Percentiles rank a stretch among this genome's conserved stretches.
Evolutionary conservation across 2,888 invertebrate genomes (phyloP).

Genomic region (Ochropleura leucogaster): DNA sequence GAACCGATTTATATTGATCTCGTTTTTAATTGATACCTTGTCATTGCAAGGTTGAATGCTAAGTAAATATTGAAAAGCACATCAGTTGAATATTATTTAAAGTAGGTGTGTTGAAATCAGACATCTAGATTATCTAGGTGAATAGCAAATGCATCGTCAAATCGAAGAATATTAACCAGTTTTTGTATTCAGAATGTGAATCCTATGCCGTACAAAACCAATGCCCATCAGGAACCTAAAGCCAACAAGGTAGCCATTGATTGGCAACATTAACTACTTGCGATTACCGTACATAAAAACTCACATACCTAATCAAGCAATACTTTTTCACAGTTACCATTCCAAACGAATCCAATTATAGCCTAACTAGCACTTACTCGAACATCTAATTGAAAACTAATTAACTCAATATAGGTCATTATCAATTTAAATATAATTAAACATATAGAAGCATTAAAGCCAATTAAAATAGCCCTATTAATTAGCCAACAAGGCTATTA

Average conservation of each 20-base stretch:
- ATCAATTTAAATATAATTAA: constrained; percentile 64
- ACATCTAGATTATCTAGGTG: not conserved
- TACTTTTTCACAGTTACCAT: constrained; percentile 50
- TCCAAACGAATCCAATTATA: constrained; percentile 49
- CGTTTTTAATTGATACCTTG: constrained; percentile 79
- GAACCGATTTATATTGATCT: constrained; percentile 81
- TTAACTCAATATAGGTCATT: constrained; percentile 66
- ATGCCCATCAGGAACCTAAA: not conserved
- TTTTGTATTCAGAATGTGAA: not conserved
- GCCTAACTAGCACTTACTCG: constrained; percentile 39
- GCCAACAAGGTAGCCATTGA: constrained; percentile 26
- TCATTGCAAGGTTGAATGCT: constrained; percentile 69
- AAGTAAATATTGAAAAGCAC: constrained; percentile 53
- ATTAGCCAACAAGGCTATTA: constrained; percentile 83
- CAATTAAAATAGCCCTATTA: constrained; percentile 86
- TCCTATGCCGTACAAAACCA: not conserved
- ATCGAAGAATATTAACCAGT: not conserved
- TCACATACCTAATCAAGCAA: constrained; percentile 43
- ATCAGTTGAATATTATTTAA: constrained; percentile 48
- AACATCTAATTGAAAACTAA: constrained; percentile 61
- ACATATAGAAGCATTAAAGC: constrained; percentile 75
- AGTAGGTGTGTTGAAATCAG: not conserved
- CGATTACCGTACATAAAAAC: constrained; percentile 52
- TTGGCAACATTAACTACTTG: constrained; percentile 47
- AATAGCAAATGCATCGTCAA: not conserved